Evolutionary conservation across 1,140 invertebrate species (phyloP), one percentile per base, ranked within the genome.

Genomic region (Apis florea): DNA sequence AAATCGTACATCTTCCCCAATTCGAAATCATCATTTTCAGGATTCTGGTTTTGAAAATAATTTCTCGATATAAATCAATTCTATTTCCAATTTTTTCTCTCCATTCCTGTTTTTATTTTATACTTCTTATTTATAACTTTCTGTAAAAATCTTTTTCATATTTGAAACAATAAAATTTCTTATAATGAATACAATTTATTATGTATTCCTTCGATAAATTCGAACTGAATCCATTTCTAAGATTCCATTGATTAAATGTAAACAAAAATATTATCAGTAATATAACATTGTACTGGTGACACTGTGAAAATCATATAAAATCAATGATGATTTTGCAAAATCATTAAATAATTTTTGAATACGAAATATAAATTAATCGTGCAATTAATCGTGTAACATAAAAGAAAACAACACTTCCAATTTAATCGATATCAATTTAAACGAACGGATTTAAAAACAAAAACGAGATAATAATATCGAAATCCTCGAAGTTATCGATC

Each of bases 21-120:
- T 66, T 24, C 19, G 10, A 53, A 47, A 2, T 15, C 47, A 6
- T 8, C 6, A 9, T 3, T 15, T 66, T 6, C 61, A 26, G 10
- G 64, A 82, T 17, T 77, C 73, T n/a, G 56, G 56, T 17, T 61
- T 63, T 17, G 80, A 77, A 54, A 76, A 68, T 63, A 53, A 82
- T 40, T 68, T 53, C 47, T 81, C 79, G 3, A 47, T 81, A 47
- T 79, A n/a, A 63, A 12, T 64, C 1, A 11, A 8, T 21, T n/a
- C 1, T 51, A 13, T 49, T 24, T 24, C 15, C 26, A 19, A 1
- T 9, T 11, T 31, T 17, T 70, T 21, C 15, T 2, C 0, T 66
- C 66, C 6, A 24, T 1, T 26, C 6, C 49, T 15, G 13, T 13
- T 21, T n/a, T 75, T 19, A n/a, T 24, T 13, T 49, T 11, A 47